phyloP scores from a whole-genome alignment of 2,888 invertebrate species.

The Diarsia dahlii region DNA sequence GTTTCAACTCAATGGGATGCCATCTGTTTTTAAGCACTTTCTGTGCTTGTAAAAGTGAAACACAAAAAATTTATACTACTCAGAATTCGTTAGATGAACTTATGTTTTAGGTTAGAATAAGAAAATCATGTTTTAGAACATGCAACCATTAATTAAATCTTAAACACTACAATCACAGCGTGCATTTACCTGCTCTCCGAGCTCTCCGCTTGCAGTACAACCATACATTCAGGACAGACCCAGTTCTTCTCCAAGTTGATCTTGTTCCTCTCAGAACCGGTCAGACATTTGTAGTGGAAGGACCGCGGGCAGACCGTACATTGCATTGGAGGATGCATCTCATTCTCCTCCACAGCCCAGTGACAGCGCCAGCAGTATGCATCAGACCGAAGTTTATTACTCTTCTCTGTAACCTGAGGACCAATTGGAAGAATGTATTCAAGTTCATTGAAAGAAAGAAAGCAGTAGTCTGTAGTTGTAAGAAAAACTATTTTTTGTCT shows the following conservation, averaged over 20 bases:
- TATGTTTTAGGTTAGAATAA: background rate
- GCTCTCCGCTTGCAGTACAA: slow-evolving; percentile 93
- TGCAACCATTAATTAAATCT: background rate
- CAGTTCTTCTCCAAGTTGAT: slow-evolving; percentile 87
- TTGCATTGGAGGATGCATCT: slow-evolving; percentile 83
- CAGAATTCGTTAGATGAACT: background rate
- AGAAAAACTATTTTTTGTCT: background rate
- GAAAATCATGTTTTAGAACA: background rate
- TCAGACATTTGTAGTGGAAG: slow-evolving; percentile 95
- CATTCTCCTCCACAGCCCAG: slow-evolving; percentile 91
- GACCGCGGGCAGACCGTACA: slow-evolving; percentile 97
- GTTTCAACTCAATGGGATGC: background rate
- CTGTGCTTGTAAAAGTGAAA: background rate
- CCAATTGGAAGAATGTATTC: slow-evolving; percentile 32
- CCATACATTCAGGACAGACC: slow-evolving; percentile 97
- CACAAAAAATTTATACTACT: background rate
- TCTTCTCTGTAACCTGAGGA: slow-evolving; percentile 70
- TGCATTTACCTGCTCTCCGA: slow-evolving; percentile 91
- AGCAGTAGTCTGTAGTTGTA: background rate
- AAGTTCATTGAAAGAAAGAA: too few relatives aligned
- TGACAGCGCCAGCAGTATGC: slow-evolving; percentile 98
- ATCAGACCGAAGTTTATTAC: slow-evolving; percentile 90
- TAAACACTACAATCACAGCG: background rate
- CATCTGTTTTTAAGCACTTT: background rate
- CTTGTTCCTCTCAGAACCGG: slow-evolving; percentile 87